Percentiles rank a stretch among this genome's conserved stretches.
These are phyloP conservation scores for Pachliopta kotzebuea DNA, from an alignment of 2,888 invertebrate genomes.

Conservation along the genomic window DNA sequence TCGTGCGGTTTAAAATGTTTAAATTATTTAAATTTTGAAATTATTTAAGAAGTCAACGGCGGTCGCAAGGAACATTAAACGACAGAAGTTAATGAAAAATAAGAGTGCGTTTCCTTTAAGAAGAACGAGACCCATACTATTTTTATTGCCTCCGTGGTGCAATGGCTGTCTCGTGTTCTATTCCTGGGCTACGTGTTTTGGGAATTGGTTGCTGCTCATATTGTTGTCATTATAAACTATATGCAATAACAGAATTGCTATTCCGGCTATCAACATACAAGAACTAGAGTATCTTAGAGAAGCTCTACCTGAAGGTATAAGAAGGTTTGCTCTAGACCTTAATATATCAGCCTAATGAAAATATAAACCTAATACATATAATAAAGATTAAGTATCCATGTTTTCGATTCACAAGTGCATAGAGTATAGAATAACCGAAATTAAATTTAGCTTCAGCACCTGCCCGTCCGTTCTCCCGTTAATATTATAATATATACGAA, in stretches of 20 bases:
- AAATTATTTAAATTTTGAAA: slow-evolving; percentile 31
- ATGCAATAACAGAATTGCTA: no score
- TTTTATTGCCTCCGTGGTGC: neutral
- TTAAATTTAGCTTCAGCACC: slow-evolving; percentile 68
- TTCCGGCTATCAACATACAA: no score
- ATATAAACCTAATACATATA: slow-evolving; percentile 39
- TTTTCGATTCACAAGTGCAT: slow-evolving; percentile 44
- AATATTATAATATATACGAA: slow-evolving; percentile 70
- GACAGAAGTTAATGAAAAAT: slow-evolving; percentile 2
- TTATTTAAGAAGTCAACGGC: slow-evolving; percentile 23
- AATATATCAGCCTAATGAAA: slow-evolving; percentile 38
- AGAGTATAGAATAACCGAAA: slow-evolving; percentile 61
- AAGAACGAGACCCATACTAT: neutral
- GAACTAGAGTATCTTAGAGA: neutral
- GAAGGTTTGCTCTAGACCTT: neutral
- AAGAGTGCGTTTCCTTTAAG: slow-evolving; percentile 17
- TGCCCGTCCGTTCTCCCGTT: slow-evolving; percentile 61
- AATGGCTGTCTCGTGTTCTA: no score
- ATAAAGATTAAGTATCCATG: slow-evolving; percentile 43
- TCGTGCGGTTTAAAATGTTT: neutral
- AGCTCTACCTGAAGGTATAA: neutral
- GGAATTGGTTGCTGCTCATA: no score
- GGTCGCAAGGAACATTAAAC: neutral
- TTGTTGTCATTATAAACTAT: no score
- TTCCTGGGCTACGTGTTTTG: neutral